Conservation (phyloP, 2,113 vertebrate species). For the Phaethon lepturus region DNA sequence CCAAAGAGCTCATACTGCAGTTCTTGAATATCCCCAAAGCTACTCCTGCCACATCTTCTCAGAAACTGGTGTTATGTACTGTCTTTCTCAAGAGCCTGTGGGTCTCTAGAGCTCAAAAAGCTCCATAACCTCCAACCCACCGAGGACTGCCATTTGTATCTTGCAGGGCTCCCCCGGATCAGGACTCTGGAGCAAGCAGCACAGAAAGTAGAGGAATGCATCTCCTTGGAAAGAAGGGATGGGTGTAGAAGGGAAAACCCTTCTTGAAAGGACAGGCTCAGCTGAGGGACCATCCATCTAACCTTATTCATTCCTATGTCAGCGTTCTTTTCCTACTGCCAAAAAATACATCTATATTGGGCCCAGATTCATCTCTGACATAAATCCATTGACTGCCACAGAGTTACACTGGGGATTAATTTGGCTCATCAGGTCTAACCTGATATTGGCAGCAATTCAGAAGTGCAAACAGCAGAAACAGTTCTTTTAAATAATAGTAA, state of each 20-base stretch:
- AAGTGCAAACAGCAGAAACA: not conserved
- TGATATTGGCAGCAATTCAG: slow-evolving; percentile 18
- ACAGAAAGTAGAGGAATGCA: not conserved
- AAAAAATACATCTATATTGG: not conserved
- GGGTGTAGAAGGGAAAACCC: not conserved
- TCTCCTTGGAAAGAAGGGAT: not conserved
- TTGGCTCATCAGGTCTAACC: not conserved
- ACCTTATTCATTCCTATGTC: not conserved
- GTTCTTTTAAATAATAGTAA: not conserved
- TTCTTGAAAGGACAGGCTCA: not conserved
- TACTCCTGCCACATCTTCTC: not conserved
- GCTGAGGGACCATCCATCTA: not conserved
- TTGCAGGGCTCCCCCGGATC: not conserved
- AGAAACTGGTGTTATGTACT: not conserved
- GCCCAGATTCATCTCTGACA: not conserved
- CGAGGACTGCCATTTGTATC: not conserved
- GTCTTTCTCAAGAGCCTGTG: not conserved
- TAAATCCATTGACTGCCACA: not conserved
- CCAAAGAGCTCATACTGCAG: not conserved
- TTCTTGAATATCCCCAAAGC: not conserved
- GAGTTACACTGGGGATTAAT: slow-evolving; percentile 8
- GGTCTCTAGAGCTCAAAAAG: not conserved
- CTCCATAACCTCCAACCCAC: not conserved
- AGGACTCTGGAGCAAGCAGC: not conserved
- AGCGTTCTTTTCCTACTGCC: not conserved